Evolutionary conservation across 2,113 vertebrate genomes (phyloP).

Genomic region (Brachyhypopomus occidentalis): DNA sequence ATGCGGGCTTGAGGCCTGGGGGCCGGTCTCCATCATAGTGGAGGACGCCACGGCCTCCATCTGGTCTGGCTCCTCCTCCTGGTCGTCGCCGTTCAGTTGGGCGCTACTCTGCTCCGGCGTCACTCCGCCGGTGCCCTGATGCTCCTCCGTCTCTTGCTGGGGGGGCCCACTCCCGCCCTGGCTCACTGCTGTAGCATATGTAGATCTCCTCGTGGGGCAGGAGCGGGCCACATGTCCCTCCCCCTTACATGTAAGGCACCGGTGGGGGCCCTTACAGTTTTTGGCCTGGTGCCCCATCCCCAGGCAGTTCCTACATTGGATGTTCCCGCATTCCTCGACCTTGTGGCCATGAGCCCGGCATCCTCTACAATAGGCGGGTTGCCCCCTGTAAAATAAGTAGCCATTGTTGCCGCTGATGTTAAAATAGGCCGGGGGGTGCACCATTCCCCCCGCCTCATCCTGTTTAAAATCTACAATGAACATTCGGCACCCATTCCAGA

Average conservation of each 20-base stretch:
- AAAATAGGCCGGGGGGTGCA: not conserved
- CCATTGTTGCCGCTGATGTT: not conserved
- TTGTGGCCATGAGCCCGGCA: not conserved
- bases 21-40: too few species aligned
- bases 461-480: not conserved
- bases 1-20: not conserved
- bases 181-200: too few species aligned
- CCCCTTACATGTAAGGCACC: not conserved
- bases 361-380: not conserved
- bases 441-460: not conserved
- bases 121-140: too few species aligned
- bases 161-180: too few species aligned
- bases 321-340: not conserved
- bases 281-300: not conserved
- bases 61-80: too few species aligned
- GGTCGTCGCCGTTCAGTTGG: too few species aligned
- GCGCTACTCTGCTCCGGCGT: too few species aligned
- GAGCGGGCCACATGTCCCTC: not conserved
- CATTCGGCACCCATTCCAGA: not conserved
- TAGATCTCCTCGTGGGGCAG: not conserved
- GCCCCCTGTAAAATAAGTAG: not conserved
- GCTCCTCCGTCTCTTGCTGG: not conserved
- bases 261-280: not conserved
- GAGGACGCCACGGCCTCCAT: too few species aligned
- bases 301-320: not conserved